These are phyloP conservation scores for Erythrolamprus reginae DNA, from an alignment of 2,113 vertebrate genomes.

Conservation along the genomic window DNA sequence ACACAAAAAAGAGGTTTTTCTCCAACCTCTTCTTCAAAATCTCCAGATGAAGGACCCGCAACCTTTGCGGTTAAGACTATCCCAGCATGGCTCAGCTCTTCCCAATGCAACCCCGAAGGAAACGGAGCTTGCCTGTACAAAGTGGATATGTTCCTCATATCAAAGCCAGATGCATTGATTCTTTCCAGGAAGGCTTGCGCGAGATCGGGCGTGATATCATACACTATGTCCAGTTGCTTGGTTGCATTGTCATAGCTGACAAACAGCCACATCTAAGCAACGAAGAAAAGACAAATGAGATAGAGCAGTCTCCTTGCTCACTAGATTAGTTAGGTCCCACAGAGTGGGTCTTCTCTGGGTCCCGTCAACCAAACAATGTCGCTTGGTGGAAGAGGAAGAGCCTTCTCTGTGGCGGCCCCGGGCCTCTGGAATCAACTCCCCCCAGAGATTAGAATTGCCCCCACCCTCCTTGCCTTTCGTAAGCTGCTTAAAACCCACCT, in stretches of 20 bases:
- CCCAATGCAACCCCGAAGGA: neutral
- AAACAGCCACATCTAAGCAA: constrained; percentile 70
- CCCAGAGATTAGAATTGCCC: too few relatives aligned
- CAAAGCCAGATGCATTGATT: constrained; percentile 70
- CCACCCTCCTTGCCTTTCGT: too few relatives aligned
- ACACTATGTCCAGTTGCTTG: constrained; percentile 76
- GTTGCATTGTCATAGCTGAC: constrained; percentile 80
- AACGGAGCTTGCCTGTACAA: constrained; percentile 70
- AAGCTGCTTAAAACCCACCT: too few relatives aligned
- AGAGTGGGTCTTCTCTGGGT: too few relatives aligned
- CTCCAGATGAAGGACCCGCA: neutral
- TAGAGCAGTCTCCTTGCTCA: too few relatives aligned
- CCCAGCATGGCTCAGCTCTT: neutral
- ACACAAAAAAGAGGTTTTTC: neutral
- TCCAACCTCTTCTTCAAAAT: neutral
- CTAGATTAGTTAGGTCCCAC: too few relatives aligned
- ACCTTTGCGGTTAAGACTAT: neutral
- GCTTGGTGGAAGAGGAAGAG: too few relatives aligned
- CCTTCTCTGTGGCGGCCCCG: too few relatives aligned
- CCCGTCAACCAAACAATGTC: too few relatives aligned
- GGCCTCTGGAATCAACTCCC: too few relatives aligned
- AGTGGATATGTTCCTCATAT: constrained; percentile 73
- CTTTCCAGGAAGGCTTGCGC: constrained; percentile 72
- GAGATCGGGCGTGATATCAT: constrained; percentile 69
- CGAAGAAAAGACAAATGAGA: constrained; percentile 4